Evolutionary conservation across 2,797 vertebrate species (phyloP).

Genomic region (Hapalemur alaotrensis): DNA sequence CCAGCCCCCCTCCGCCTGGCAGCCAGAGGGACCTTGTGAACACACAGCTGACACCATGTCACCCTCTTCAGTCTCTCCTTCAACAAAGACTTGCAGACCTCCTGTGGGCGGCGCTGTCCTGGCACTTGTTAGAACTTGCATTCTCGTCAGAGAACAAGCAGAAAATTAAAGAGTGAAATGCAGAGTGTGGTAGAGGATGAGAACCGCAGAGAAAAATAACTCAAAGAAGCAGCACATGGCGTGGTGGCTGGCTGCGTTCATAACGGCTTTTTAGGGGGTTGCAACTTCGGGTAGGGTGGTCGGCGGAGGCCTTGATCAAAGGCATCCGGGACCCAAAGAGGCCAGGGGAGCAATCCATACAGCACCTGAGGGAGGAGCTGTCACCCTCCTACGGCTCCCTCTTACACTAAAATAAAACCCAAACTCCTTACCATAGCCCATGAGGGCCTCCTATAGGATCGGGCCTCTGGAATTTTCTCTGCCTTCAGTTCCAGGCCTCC

Average conservation of each 20-base stretch:
- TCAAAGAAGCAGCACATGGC: not conserved
- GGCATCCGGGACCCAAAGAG: not conserved
- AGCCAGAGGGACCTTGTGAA: not conserved
- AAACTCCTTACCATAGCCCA: not conserved
- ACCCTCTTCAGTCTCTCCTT: not conserved
- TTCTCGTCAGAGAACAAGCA: not conserved
- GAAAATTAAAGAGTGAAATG: not conserved
- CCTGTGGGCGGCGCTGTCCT: not conserved
- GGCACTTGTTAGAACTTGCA: not conserved
- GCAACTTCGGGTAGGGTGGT: too few relatives aligned
- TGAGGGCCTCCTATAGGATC: not conserved
- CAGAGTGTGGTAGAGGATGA: too few relatives aligned
- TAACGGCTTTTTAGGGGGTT: not conserved
- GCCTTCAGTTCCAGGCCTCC: not conserved
- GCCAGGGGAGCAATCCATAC: accelerated
- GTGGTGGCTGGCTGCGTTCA: not conserved
- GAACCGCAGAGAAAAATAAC: not conserved
- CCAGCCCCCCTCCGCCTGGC: not conserved
- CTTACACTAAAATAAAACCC: not conserved
- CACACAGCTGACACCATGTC: not conserved
- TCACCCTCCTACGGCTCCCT: not conserved
- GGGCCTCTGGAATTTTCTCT: accelerated
- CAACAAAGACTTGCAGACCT: not conserved
- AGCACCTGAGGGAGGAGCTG: accelerated
- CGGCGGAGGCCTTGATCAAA: not conserved